Percentiles rank a stretch among this genome's conserved stretches.
These are phyloP conservation scores for Tholera decimalis DNA, from an alignment of 2,888 invertebrate species.

Conservation along the genomic window DNA sequence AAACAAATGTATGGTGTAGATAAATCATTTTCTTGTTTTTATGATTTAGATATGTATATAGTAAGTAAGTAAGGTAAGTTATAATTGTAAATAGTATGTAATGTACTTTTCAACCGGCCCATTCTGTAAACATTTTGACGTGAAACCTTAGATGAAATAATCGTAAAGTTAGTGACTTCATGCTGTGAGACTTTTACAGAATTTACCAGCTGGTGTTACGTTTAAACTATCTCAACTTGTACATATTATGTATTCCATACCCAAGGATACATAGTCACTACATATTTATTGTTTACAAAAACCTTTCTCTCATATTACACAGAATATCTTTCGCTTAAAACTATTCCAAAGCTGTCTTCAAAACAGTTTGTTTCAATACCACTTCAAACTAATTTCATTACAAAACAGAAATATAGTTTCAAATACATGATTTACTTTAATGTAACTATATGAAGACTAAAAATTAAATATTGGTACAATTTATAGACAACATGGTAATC, in stretches of 20 bases:
- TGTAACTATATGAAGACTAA: slow-evolving; percentile 40
- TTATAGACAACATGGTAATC: slow-evolving; percentile 55
- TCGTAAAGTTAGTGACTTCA: no score
- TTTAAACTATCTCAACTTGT: no score
- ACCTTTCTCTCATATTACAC: slow-evolving; percentile 27
- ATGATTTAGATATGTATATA: no score
- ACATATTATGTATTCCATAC: background rate
- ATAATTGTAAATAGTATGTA: no score
- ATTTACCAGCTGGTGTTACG: no score
- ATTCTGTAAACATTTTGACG: no score
- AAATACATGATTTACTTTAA: slow-evolving; percentile 33
- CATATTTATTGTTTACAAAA: slow-evolving; percentile 29
- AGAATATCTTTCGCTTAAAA: background rate
- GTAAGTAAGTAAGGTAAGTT: no score
- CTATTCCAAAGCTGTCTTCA: slow-evolving; percentile 10
- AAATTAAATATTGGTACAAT: slow-evolving; percentile 57
- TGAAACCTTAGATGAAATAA: no score
- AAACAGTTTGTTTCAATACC: slow-evolving; percentile 19
- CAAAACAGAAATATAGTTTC: slow-evolving; percentile 23
- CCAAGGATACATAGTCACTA: slow-evolving; percentile 6
- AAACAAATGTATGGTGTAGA: no score
- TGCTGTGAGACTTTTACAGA: no score
- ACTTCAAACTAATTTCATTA: slow-evolving; percentile 23
- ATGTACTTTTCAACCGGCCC: no score
- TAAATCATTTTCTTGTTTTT: no score